phyloP scores from a whole-genome alignment of 1,140 invertebrate genomes.

The Drosophila neocordata region DNA sequence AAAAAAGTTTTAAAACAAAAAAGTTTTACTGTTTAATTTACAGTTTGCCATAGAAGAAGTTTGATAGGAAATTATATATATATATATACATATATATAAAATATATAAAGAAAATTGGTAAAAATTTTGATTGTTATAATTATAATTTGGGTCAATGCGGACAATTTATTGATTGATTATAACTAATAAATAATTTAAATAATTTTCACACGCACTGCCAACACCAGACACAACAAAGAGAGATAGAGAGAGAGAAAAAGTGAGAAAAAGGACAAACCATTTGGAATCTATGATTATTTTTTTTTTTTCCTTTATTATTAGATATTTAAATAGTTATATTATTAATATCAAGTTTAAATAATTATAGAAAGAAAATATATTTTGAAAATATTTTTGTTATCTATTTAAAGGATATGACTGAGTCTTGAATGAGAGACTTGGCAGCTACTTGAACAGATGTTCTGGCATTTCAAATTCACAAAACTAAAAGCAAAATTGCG shows the following conservation, averaged over 20 bases:
- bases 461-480: slow-evolving; percentile 78
- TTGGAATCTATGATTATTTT: background rate
- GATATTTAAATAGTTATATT: slow-evolving; percentile 18
- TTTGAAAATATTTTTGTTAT: background rate
- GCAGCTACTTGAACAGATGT: slow-evolving; percentile 80
- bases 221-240: background rate
- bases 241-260: background rate
- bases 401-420: slow-evolving; percentile 22
- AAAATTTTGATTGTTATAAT: background rate
- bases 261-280: background rate
- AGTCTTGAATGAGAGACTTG: slow-evolving; percentile 49
- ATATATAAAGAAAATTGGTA: background rate
- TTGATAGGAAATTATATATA: background rate
- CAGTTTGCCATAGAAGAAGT: background rate
- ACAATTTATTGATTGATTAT: slow-evolving; percentile 7
- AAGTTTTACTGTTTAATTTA: background rate
- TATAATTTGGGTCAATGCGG: slow-evolving; percentile 17
- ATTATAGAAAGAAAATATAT: background rate
- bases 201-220: slow-evolving; percentile 3
- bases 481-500: slow-evolving; percentile 70
- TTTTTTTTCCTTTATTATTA: slow-evolving; percentile 11
- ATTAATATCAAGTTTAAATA: slow-evolving; percentile 1
- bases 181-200: slow-evolving; percentile 1
- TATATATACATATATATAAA: background rate
- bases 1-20: slow-evolving; percentile 26